phyloP scores from a whole-genome alignment of 2,797 vertebrate species.

The Okamejei kenojei region DNA sequence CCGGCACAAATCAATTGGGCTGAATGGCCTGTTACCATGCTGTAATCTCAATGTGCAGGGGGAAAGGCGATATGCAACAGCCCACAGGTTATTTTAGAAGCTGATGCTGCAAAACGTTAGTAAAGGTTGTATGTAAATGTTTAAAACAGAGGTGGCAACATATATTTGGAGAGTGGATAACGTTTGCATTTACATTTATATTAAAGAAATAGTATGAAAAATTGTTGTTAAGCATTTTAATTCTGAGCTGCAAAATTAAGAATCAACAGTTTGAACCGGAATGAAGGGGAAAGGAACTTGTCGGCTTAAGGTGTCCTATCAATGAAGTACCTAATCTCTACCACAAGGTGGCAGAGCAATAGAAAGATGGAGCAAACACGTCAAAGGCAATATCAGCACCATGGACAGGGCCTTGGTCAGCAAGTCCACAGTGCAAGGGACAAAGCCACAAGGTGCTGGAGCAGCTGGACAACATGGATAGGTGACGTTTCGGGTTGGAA shows the following conservation, averaged over 20 bases:
- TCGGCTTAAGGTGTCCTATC: background rate
- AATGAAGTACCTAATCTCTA: background rate
- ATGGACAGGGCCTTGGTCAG: background rate
- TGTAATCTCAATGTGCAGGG: background rate
- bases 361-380: background rate
- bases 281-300: background rate
- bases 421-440: background rate
- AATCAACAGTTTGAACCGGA: too few relatives aligned
- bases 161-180: background rate
- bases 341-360: slow-evolving; percentile 18
- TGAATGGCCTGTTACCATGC: background rate
- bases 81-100: background rate
- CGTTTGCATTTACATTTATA: background rate
- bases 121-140: background rate
- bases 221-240: background rate
- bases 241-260: background rate
- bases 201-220: background rate
- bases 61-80: background rate
- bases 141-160: background rate
- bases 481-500: too few relatives aligned
- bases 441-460: too few relatives aligned
- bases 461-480: too few relatives aligned
- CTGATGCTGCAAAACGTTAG: background rate
- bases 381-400: background rate
- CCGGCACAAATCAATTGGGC: background rate